Evolutionary conservation across 1,140 invertebrate species (phyloP).

Genomic region (Dreissena polymorpha): DNA sequence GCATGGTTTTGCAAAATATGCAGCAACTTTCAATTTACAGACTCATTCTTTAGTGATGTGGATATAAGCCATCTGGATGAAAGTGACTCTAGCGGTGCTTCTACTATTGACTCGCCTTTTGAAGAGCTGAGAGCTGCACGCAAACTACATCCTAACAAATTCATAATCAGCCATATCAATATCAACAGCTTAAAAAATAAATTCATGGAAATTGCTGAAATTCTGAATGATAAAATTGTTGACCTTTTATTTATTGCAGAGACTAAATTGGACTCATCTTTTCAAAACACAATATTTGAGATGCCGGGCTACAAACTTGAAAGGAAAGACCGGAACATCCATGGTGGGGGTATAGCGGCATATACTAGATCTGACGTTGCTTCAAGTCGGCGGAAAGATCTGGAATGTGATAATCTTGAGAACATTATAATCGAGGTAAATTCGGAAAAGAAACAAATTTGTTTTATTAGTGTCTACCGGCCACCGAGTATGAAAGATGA

Average conservation of each 20-base stretch:
- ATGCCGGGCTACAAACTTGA: too few relatives aligned
- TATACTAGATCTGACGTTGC: constrained; percentile 18
- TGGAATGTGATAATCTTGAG: constrained; percentile 13
- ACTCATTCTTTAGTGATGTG: constrained; percentile 23
- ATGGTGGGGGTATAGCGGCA: constrained; percentile 22
- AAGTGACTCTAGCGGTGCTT: not conserved
- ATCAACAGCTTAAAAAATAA: not conserved
- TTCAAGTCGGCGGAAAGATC: constrained; percentile 4
- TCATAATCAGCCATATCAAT: constrained; percentile 3
- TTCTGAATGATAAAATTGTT: too few relatives aligned
- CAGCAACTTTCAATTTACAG: constrained; percentile 16
- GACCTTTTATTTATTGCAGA: too few relatives aligned
- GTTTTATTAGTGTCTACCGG: constrained; percentile 20
- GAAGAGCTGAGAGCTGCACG: not conserved
- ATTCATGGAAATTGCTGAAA: not conserved
- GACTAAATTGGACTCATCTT: too few relatives aligned
- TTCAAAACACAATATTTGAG: too few relatives aligned
- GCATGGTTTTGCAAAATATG: constrained; percentile 12
- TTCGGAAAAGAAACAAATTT: constrained; percentile 24
- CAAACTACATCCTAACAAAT: not conserved
- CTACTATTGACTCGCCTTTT: not conserved
- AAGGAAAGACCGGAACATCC: not conserved
- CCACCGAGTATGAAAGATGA: constrained; percentile 13
- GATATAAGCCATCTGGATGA: not conserved
- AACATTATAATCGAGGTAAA: constrained; percentile 24